Percentiles rank a stretch among this genome's conserved stretches.
Conservation (phyloP, 2,113 vertebrate species). For the Leptobrachium leishanense region DNA sequence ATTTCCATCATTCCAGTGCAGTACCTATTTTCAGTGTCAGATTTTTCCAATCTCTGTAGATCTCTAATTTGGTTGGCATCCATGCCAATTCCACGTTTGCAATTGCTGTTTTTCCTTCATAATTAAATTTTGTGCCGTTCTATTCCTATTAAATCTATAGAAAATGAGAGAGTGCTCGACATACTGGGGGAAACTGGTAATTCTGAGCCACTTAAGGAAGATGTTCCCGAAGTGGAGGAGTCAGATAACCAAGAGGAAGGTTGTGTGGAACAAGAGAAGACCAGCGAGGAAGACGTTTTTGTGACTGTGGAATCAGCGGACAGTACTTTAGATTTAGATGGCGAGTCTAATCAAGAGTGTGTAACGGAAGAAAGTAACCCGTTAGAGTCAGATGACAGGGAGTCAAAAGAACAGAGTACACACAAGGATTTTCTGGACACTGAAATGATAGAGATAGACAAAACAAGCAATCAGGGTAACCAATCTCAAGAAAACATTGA, state of each 20-base stretch:
- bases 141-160: constrained; percentile 99
- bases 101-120: constrained; percentile 98
- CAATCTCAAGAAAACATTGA: constrained; percentile 68
- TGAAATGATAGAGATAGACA: constrained; percentile 72
- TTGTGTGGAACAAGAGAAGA: constrained; percentile 74
- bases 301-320: constrained; percentile 71
- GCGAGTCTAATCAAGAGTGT: constrained; percentile 68
- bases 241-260: constrained; percentile 82
- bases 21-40: constrained; percentile 25
- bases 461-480: constrained; percentile 78
- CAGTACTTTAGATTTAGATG: constrained; percentile 79
- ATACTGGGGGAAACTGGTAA: constrained; percentile 94
- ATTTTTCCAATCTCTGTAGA: constrained; percentile 80
- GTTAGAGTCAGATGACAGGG: constrained; percentile 77
- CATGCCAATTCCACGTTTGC: constrained; percentile 92
- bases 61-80: constrained; percentile 84
- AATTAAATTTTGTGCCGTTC: constrained; percentile 99
- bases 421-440: constrained; percentile 16
- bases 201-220: constrained; percentile 96
- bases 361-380: constrained; percentile 74
- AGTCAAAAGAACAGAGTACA: constrained; percentile 70
- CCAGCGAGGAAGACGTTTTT: constrained; percentile 78
- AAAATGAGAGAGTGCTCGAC: constrained; percentile 99
- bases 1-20: no score
- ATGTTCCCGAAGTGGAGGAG: constrained; percentile 74